Conservation (phyloP, 2,113 vertebrate species). For the Connochaetes taurinus region DNA sequence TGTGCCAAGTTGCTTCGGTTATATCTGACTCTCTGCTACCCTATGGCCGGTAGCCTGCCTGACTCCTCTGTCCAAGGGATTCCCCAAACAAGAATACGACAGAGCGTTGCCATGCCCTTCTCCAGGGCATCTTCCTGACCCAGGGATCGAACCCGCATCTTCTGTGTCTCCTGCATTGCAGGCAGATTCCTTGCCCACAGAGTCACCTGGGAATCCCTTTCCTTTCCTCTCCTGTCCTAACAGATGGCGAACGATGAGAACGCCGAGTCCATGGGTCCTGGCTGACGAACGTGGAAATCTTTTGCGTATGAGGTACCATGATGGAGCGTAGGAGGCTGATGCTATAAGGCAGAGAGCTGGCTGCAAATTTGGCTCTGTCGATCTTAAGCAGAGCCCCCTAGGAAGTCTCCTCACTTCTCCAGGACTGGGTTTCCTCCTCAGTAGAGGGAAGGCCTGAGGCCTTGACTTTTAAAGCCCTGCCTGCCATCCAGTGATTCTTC, state of each 20-base stretch:
- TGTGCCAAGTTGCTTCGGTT: not conserved
- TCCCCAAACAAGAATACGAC: not conserved
- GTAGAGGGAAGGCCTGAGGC: not conserved
- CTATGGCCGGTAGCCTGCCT: not conserved
- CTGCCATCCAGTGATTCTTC: not conserved
- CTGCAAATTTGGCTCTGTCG: not conserved
- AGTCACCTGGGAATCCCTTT: not conserved
- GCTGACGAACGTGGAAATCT: not conserved
- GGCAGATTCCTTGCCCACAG: not conserved
- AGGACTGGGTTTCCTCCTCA: not conserved
- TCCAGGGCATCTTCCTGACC: not conserved
- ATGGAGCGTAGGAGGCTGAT: not conserved
- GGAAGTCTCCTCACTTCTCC: not conserved
- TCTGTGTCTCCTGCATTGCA: not conserved
- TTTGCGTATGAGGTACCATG: accelerated
- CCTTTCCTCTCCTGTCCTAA: not conserved
- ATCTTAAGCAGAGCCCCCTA: not conserved
- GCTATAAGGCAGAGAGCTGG: not conserved
- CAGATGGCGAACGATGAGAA: not conserved
- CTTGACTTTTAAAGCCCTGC: not conserved
- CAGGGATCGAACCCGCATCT: not conserved
- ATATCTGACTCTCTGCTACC: not conserved
- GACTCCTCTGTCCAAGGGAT: not conserved
- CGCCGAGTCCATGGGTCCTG: not conserved
- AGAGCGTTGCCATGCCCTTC: not conserved